Evolutionary conservation across 2,797 vertebrate genomes (phyloP), one percentile per base, ranked within the genome.

Genomic region (Anableps anableps): DNA sequence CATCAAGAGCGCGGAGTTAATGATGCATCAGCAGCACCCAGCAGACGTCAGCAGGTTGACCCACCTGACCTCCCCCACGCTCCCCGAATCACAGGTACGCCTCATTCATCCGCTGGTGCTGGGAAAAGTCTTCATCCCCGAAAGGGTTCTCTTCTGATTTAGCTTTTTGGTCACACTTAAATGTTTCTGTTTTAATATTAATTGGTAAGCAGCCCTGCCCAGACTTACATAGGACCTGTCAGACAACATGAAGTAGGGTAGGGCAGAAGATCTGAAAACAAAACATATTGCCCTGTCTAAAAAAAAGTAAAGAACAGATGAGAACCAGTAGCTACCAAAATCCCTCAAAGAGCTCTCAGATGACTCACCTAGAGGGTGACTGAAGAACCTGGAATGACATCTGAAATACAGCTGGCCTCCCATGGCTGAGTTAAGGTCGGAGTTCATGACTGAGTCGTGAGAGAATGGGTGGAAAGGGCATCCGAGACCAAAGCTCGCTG

Each of bases 1-100:
- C 92, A 98, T 99, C 88, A 94, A 95, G 60, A 95, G 96, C 1
- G 97, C 96, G 43, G 97, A 98, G 93, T 95, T 95, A 0, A 93
- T 98, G 91, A 95, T 98, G 74, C 95, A 92, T 87, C 96, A 95
- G 80, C 96, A 95, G 0, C 43, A 92, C 34, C 16, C 79, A 0
- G 82, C 81, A 29, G 66, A 91, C 74, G 83, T 84, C 13, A 74
- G 89, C 62, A 80, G 11, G 4, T 74, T 78, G 13, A 66, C 92
- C 23, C 84, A 83, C 38, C 88, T 88, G 71, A 79, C 71, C 0
- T 48, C 82, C 29, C 36, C 86, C 1, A 78, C 0, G 0, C 75
- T 62, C 31, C 74, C 75, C 0, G 50, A 80, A 43, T 4, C 72
- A 16, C 4, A 26, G 21, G 89, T 91, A 9, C 5, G 5, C 26